Evolutionary conservation across 2,113 vertebrate species (phyloP).

Genomic region (Crotalus horridus): DNA sequence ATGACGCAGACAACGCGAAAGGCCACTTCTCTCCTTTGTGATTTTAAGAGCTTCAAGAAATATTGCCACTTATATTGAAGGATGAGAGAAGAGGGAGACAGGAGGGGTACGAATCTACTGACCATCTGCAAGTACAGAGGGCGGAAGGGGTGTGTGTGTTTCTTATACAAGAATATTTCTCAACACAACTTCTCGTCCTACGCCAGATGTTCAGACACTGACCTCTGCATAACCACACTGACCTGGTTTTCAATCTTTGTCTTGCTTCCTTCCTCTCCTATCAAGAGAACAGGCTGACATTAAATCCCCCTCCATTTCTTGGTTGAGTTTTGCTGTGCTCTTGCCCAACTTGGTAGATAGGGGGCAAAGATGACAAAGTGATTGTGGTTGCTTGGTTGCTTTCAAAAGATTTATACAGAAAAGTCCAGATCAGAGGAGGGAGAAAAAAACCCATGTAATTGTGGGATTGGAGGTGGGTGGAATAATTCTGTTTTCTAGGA

Average conservation of each 20-base stretch:
- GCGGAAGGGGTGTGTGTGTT: background rate
- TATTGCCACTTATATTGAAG: slow-evolving; percentile 22
- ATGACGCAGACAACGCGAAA: slow-evolving; percentile 21
- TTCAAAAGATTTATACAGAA: background rate
- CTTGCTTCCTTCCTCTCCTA: background rate
- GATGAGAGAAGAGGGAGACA: background rate
- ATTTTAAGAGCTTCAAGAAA: slow-evolving; percentile 36
- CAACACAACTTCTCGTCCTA: background rate
- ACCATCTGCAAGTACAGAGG: slow-evolving; percentile 8
- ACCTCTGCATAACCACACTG: background rate
- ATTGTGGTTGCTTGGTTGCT: background rate
- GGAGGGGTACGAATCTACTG: background rate
- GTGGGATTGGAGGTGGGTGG: background rate
- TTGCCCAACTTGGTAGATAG: background rate
- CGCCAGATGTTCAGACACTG: background rate
- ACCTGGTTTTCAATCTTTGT: background rate
- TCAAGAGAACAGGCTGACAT: background rate
- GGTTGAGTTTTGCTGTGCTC: background rate
- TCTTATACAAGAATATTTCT: background rate
- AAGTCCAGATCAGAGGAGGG: background rate
- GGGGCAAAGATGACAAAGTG: slow-evolving; percentile 12
- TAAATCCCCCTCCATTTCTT: background rate
- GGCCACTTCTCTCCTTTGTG: slow-evolving; percentile 28
- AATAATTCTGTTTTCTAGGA: background rate
- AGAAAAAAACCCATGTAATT: background rate